Evolutionary conservation across 2,888 invertebrate genomes (phyloP), one percentile per base, ranked within the genome.

Genomic region (Yponomeuta malinellus): DNA sequence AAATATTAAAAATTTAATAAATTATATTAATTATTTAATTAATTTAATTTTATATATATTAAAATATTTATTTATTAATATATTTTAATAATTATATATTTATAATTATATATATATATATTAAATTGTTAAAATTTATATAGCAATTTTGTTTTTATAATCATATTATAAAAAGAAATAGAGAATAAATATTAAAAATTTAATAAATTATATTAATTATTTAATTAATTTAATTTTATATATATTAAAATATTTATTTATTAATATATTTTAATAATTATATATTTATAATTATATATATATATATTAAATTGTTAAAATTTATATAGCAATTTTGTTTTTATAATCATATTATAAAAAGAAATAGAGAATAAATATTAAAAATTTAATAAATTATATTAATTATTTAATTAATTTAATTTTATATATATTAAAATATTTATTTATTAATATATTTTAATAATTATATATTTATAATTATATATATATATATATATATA

Each of bases 41-140:
- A 72, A 70, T 71, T 72, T 65, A 72, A 71, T 70, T 68, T 70
- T 59, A 69, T 68, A 70, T 72, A 69, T 72, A 71, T 67, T 73
- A 72, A 12, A 52, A 12, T 52, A 52, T 12, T 12, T 52, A 52
- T 52, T 52, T 52, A 71, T 71, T 70, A 72, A 37, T 48, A 68
- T 23, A 48, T 67, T 37, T 67, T 43, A 33, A 43, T 37, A 63
- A 70, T 70, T 67, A 68, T 71, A 71, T 66, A 72, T 64, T 72
- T 29, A 52, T 37, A 72, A 68, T 70, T 10, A 59, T 59, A 15
- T 15, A 59, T 59, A 59, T 59, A 72, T 70, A 72, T 68, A 72
- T 72, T 75, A 72, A 73, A 75, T 76, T 76, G 75, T 74, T 68
- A 70, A 80, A 80, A 80, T 78, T 74, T 73, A 73, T 64, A 70